phyloP scores from a whole-genome alignment of 2,797 vertebrate species.

The Crocidura indochinensis region DNA sequence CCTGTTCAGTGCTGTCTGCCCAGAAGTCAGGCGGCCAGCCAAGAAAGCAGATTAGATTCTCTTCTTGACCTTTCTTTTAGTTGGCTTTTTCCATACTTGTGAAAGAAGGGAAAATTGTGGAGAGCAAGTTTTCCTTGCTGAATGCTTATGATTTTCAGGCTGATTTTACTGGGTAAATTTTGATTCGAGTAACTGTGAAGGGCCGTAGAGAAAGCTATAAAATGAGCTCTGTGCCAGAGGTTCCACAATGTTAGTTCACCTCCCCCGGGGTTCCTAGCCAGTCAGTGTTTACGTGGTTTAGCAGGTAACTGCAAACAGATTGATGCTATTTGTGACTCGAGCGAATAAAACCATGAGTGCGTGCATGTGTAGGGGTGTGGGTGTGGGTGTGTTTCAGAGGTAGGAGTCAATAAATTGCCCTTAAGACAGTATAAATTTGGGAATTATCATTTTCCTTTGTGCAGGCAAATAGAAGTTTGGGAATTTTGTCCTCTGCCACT shows the following conservation, averaged over 20 bases:
- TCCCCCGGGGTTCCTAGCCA: conserved; percentile 62
- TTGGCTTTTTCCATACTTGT: not conserved
- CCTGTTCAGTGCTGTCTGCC: conserved; percentile 2
- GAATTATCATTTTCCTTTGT: conserved; percentile 71
- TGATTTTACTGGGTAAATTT: conserved; percentile 75
- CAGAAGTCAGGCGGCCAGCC: not conserved
- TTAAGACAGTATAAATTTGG: conserved; percentile 22
- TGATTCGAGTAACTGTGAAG: conserved; percentile 67
- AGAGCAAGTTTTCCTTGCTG: conserved; percentile 78
- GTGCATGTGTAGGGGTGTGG: not conserved
- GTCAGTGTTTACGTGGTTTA: conserved; percentile 68
- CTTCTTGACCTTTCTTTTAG: not conserved
- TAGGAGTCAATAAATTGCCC: conserved; percentile 56
- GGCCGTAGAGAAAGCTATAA: conserved; percentile 76
- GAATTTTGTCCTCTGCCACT: conserved; percentile 65
- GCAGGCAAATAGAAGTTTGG: conserved; percentile 29
- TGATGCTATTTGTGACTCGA: conserved; percentile 48
- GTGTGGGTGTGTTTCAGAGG: not conserved
- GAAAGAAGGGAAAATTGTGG: conserved; percentile 53
- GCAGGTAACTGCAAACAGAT: conserved; percentile 52
- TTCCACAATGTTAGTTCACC: conserved; percentile 67
- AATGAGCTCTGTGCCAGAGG: conserved; percentile 71
- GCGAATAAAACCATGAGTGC: not conserved
- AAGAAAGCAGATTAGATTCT: conserved; percentile 39
- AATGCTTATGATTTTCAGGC: conserved; percentile 78